phyloP scores from a whole-genome alignment of 2,888 invertebrate species.

The Andrena bicolor region DNA sequence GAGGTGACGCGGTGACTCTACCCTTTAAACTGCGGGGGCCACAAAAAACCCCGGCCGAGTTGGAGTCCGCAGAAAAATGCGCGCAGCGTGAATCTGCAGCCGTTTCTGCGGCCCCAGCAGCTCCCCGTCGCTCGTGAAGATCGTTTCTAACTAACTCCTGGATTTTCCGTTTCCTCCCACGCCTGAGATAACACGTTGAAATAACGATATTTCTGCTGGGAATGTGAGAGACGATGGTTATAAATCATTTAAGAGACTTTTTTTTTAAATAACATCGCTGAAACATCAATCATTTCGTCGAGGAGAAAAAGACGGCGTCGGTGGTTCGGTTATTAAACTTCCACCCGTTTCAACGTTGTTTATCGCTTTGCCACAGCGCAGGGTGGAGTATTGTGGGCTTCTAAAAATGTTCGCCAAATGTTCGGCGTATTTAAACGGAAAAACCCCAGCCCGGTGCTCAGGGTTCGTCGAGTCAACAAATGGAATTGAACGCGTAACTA shows the following conservation, averaged over 20 bases:
- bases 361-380: no score
- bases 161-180: slow-evolving; percentile 18
- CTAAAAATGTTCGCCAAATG: no score
- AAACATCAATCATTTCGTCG: not conserved
- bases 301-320: no score
- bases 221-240: no score
- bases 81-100: slow-evolving; percentile 20
- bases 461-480: not conserved
- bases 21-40: slow-evolving; percentile 27
- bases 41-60: slow-evolving; percentile 29
- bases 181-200: slow-evolving; percentile 11
- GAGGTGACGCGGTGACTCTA: slow-evolving; percentile 14
- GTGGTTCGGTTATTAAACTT: no score
- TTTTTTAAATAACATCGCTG: not conserved
- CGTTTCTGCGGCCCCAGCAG: slow-evolving; percentile 19
- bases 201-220: slow-evolving; percentile 30
- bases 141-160: slow-evolving; percentile 20
- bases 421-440: not conserved
- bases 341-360: no score
- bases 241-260: no score
- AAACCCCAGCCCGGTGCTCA: not conserved
- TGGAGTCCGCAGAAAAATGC: not conserved
- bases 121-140: not conserved
- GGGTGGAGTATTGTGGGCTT: no score
- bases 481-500: slow-evolving; percentile 7